Percentiles rank a stretch among this genome's conserved stretches.
These are phyloP conservation scores for Onychostruthus taczanowskii DNA, from an alignment of 2,113 vertebrate genomes.

Conservation along the genomic window DNA sequence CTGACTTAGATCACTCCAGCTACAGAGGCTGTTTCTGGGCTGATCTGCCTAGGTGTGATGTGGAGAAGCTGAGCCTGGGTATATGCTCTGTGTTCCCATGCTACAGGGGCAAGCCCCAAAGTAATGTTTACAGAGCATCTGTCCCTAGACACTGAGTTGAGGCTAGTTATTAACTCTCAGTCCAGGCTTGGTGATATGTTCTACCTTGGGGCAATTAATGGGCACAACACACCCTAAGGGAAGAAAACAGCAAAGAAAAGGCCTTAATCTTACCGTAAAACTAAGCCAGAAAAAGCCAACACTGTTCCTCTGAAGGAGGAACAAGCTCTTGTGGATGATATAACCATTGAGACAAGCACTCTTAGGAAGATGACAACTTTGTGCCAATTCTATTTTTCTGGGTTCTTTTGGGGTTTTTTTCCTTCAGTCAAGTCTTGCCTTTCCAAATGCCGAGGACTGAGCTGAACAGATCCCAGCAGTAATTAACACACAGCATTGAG, in stretches of 20 bases:
- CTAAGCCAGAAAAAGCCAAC: neutral
- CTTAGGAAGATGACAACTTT: neutral
- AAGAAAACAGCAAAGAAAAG: neutral
- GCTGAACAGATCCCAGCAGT: neutral
- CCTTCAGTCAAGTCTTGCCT: neutral
- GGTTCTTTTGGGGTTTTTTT: neutral
- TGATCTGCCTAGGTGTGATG: neutral
- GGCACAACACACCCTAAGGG: neutral
- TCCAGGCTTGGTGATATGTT: neutral
- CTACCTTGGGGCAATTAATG: neutral
- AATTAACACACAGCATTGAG: neutral
- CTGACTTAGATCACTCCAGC: neutral
- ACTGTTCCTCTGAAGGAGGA: neutral
- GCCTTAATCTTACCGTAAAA: neutral
- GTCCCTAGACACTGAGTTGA: rapidly evolving
- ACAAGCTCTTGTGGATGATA: neutral
- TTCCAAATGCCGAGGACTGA: neutral
- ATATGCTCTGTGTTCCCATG: rapidly evolving
- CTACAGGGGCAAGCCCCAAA: neutral
- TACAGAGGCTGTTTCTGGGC: neutral
- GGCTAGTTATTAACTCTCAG: neutral
- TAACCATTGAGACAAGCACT: neutral
- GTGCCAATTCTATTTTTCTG: neutral
- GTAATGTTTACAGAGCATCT: neutral
- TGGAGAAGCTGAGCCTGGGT: neutral